Conservation (phyloP, 2,888 invertebrate genomes). For the Meteorus cinctellus region DNA sequence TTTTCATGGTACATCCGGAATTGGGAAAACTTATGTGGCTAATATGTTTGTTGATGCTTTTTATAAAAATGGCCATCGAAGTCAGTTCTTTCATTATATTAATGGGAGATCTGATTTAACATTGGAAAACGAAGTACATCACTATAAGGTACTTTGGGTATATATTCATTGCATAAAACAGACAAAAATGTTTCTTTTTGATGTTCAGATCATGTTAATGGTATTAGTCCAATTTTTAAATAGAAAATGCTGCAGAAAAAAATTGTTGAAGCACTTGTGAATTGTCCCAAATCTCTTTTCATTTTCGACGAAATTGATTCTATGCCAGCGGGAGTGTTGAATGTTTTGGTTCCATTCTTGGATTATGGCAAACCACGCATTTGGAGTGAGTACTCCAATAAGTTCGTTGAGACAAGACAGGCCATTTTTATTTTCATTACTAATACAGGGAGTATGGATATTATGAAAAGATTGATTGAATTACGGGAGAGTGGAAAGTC, state of each 20-base stretch:
- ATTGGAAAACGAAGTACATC: slow-evolving; percentile 74
- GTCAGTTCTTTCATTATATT: slow-evolving; percentile 87
- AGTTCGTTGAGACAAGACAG: slow-evolving; percentile 74
- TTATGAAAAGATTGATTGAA: slow-evolving; percentile 78
- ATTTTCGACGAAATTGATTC: slow-evolving; percentile 98
- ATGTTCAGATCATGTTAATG: not conserved
- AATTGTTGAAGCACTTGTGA: slow-evolving; percentile 78
- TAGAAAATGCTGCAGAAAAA: slow-evolving; percentile 37
- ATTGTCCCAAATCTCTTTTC: slow-evolving; percentile 87
- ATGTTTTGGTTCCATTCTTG: slow-evolving; percentile 89
- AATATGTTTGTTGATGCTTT: slow-evolving; percentile 83
- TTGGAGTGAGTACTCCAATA: not conserved
- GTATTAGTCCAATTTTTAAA: not conserved
- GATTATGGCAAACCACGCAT: slow-evolving; percentile 79
- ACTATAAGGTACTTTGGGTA: slow-evolving; percentile 75
- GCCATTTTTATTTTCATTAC: slow-evolving; percentile 93
- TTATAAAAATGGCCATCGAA: slow-evolving; percentile 81
- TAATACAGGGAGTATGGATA: slow-evolving; percentile 89
- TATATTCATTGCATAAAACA: too few relatives aligned
- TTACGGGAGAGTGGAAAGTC: slow-evolving; percentile 77
- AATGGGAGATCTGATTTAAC: slow-evolving; percentile 89
- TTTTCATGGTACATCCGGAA: slow-evolving; percentile 95
- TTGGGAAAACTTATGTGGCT: slow-evolving; percentile 92
- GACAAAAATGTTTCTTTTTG: too few relatives aligned
- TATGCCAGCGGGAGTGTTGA: slow-evolving; percentile 88